Conservation (phyloP, 1,140 invertebrate genomes). For the Hyposmocoma kahamanoa region DNA sequence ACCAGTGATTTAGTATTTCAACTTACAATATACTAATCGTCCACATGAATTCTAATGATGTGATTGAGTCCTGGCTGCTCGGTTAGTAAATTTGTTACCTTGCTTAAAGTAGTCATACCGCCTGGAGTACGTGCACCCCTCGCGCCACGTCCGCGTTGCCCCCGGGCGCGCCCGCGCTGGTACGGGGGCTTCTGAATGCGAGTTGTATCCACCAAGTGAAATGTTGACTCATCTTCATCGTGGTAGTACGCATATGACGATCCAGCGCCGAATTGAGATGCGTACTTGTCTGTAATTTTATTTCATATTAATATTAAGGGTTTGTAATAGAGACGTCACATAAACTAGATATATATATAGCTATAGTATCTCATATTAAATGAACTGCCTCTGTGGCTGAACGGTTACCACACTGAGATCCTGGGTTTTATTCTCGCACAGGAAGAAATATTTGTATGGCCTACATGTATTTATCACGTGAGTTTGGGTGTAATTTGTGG, state of each 20-base stretch:
- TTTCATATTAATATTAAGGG: background rate
- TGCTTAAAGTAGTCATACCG: slow-evolving; percentile 79
- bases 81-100: no score
- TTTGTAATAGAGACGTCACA: background rate
- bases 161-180: slow-evolving; percentile 89
- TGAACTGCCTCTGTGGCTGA: no score
- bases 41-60: no score
- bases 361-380: no score
- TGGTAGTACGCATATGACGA: slow-evolving; percentile 98
- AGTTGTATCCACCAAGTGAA: slow-evolving; percentile 97
- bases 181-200: slow-evolving; percentile 93
- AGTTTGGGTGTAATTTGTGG: no score
- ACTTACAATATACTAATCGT: no score
- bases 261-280: slow-evolving; percentile 94
- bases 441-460: no score
- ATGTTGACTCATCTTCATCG: slow-evolving; percentile 98
- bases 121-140: slow-evolving; percentile 82
- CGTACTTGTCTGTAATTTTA: slow-evolving; percentile 88
- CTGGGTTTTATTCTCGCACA: no score
- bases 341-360: background rate
- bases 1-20: no score
- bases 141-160: slow-evolving; percentile 86
- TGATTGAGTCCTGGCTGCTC: no score
- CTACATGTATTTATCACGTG: no score
- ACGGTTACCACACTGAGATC: background rate